Base-by-base conservation (phyloP, 2,888 invertebrate species). In the Acronicta alni region DNA sequence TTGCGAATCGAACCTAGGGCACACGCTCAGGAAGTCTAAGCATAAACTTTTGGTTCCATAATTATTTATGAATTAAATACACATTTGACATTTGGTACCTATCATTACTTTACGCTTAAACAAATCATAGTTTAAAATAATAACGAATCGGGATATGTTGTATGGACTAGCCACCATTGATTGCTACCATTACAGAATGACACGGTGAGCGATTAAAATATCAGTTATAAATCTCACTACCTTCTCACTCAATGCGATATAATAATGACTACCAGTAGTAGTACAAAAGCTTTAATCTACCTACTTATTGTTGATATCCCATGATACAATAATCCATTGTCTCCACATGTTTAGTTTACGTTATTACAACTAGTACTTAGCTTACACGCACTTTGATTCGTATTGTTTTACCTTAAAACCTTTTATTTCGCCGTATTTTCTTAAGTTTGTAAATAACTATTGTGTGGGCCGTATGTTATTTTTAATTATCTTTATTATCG, bases 321-420 rank as follows among this genome's bases (percentile, higher is more conserved):
- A 45, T 47, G 52, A 32, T 51, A 85, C 77, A 86, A 85, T 81
- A 83, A 75, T 74, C 84, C 81, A 87, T 86, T 87, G 86, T 87
- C 75, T 72, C 10, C 48, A 16, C 15, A 26, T 76, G 80, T 81
- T 77, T 79, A 70, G 66, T 73, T 75, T 75, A 75, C 72, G 72
- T 79, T 79, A 81, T 82, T 77, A 59, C 53, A 57, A 70, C 35
- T n/a, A 45, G 35, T 32, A 42, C 16, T 44, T 18, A 65, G 63
- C 62, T 71, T 67, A 72, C 51, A 60, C 71, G 67, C 63, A 75
- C 74, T 77, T 74, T 67, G 70, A 55, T 58, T 60, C 42, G 43
- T 69, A 75, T 77, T 75, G 72, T 75, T 78, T 54, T 61, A 68
- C 68, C 43, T 57, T 48, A 48, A 66, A 56, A 38, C 45, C 23